Conservation (phyloP, 1,140 invertebrate species). For the Drosophila pruinosa region DNA sequence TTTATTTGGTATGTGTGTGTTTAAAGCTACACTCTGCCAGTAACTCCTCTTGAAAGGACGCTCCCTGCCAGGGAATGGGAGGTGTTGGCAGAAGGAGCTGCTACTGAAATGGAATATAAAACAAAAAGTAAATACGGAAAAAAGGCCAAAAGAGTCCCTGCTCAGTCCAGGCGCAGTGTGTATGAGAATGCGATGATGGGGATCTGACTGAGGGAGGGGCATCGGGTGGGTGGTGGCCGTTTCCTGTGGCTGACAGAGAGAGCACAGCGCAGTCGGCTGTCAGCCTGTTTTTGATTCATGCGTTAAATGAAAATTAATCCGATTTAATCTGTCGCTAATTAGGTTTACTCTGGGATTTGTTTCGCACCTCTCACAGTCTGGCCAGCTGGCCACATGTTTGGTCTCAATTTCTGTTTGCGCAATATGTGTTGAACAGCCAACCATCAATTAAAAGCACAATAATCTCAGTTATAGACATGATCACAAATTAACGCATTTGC, state of each 20-base stretch:
- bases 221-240: not conserved
- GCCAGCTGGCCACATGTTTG: conserved; percentile 20
- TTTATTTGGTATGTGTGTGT: conserved; percentile 42
- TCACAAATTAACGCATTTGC: not conserved
- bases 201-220: not conserved
- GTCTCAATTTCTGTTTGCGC: conserved; percentile 22
- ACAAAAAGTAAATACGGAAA: conserved; percentile 22
- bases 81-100: not conserved
- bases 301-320: conserved; percentile 81
- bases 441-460: conserved; percentile 35
- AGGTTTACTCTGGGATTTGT: conserved; percentile 80
- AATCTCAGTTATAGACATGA: not conserved
- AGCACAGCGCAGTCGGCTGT: conserved; percentile 33
- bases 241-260: conserved; percentile 51
- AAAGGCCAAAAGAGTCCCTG: conserved; percentile 21
- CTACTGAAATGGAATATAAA: not conserved
- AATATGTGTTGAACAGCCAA: not conserved
- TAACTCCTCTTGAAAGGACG: conserved; percentile 32
- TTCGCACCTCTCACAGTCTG: conserved; percentile 58
- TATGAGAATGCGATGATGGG: not conserved
- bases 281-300: conserved; percentile 76
- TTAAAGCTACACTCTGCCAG: conserved; percentile 57
- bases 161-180: not conserved
- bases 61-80: not conserved
- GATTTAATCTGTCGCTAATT: conserved; percentile 81